Evolutionary conservation across 2,888 invertebrate genomes (phyloP).

Genomic region (Melieria crassipennis): DNA sequence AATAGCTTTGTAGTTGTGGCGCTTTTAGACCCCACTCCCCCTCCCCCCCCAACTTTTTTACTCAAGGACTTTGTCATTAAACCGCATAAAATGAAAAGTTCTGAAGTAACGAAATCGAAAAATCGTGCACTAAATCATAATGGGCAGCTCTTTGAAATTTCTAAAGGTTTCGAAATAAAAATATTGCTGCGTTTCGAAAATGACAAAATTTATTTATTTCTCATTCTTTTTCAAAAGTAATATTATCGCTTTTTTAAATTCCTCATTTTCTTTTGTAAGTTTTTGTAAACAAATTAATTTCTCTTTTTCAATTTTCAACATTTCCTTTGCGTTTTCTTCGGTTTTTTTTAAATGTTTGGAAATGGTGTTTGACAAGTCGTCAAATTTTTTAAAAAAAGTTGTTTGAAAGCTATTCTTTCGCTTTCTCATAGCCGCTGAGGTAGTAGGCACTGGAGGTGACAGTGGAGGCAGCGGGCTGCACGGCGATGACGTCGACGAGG

Average conservation of each 20-base stretch:
- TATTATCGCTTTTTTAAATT: slow-evolving; percentile 10
- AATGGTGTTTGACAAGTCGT: slow-evolving; percentile 8
- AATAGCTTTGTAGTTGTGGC: no score
- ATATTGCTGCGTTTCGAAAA: no score
- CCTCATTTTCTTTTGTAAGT: neutral
- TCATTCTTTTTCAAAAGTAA: slow-evolving; percentile 1
- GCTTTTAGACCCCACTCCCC: no score
- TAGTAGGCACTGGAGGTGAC: neutral
- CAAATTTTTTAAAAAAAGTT: slow-evolving; percentile 7
- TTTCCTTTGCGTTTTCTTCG: slow-evolving; percentile 1
- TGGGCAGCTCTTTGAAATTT: no score
- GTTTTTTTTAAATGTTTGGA: neutral
- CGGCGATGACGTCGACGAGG: neutral
- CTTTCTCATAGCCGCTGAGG: neutral
- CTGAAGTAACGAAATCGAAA: no score
- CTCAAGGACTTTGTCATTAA: no score
- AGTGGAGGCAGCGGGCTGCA: neutral
- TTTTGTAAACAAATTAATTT: neutral
- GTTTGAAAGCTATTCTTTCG: slow-evolving; percentile 2
- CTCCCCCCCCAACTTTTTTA: no score
- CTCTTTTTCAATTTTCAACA: slow-evolving; percentile 8
- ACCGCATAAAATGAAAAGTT: no score
- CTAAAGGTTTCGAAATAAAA: no score
- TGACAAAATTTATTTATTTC: no score
- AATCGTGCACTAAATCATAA: no score